Base-by-base conservation (phyloP, 2,113 vertebrate genomes). In the Corydoras sp. region DNA sequence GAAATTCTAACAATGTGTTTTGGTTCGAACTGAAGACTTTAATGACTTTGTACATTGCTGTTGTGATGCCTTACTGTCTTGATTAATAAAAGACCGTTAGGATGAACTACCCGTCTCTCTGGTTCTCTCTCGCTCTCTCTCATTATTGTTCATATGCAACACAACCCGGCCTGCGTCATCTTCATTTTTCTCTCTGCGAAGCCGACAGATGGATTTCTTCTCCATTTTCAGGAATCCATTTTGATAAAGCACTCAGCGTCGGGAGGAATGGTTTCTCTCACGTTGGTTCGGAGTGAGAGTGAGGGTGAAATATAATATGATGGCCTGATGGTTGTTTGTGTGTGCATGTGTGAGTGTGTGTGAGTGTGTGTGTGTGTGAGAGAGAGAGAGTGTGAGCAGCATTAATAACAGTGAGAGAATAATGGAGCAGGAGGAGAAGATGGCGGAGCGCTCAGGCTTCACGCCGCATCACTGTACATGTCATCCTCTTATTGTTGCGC, bases 1-100 rank as follows among this genome's bases (percentile, higher is more conserved):
- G 64, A 74, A 68, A 69, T 58, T 8, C 61, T 66, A 56, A 67
- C 51, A 58, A 69, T 15, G 74, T 79, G 77, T 79, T 79, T 80
- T 65, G 72, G 59, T 80, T 77, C 71, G 55, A 68, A 58, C 62
- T 63, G 31, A 77, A 77, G 69, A 75, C 62, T 77, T 77, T 65
- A 80, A 69, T 65, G 48, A 72, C 54, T 80, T 80, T 77, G 75
- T 77, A 77, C 73, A 68, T 75, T 75, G 76, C 69, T 77, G 79
- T 80, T 72, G 79, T 80, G 79, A 80, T 71, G 66, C 75, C 76
- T 75, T 67, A 76, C 75, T 80, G 79, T 80, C 75, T 77, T 77
- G 65, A 80, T 71, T 76, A 72, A 69, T 72, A 77, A 77, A 73
- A 80, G 68, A 76, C 68, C 48, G 55, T 79, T 80, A 77, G 72